phyloP scores from a whole-genome alignment of 1,140 invertebrate species.

The Caenorhabditis tropicalis region DNA sequence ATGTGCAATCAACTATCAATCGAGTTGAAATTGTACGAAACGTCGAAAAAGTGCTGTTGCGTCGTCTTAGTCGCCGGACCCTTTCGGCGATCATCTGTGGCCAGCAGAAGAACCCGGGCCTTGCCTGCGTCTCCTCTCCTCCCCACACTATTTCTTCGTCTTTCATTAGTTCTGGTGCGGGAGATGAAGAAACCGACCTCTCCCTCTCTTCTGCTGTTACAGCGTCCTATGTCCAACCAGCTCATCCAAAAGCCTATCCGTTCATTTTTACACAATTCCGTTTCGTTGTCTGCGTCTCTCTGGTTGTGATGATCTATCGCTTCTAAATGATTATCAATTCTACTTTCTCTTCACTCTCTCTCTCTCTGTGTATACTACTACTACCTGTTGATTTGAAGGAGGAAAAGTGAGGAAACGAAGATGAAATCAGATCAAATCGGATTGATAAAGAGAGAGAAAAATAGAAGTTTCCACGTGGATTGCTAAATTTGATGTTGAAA shows the following conservation, averaged over 20 bases:
- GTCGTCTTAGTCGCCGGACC: not conserved
- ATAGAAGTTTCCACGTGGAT: not conserved
- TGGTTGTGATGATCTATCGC: not conserved
- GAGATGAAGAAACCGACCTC: not conserved
- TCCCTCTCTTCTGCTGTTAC: not conserved
- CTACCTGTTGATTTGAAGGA: not conserved
- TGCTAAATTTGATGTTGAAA: too few relatives aligned
- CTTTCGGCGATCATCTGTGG: constrained; percentile 24
- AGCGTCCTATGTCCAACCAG: constrained; percentile 2
- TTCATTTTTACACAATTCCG: constrained; percentile 31
- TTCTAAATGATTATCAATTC: constrained; percentile 15
- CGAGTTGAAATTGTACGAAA: constrained; percentile 19
- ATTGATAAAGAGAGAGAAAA: not conserved
- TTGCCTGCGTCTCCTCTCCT: not conserved
- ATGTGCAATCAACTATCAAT: too few relatives aligned
- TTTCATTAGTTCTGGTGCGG: constrained; percentile 21
- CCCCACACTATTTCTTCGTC: not conserved
- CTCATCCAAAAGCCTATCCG: not conserved
- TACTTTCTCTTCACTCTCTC: not conserved
- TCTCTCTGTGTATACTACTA: not conserved
- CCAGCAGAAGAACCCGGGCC: not conserved
- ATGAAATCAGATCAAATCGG: not conserved
- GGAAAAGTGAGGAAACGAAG: not conserved
- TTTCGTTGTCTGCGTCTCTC: not conserved
- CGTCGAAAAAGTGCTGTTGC: constrained; percentile 33